Evolutionary conservation across 2,113 vertebrate genomes (phyloP).

Genomic region (Lagopus muta): DNA sequence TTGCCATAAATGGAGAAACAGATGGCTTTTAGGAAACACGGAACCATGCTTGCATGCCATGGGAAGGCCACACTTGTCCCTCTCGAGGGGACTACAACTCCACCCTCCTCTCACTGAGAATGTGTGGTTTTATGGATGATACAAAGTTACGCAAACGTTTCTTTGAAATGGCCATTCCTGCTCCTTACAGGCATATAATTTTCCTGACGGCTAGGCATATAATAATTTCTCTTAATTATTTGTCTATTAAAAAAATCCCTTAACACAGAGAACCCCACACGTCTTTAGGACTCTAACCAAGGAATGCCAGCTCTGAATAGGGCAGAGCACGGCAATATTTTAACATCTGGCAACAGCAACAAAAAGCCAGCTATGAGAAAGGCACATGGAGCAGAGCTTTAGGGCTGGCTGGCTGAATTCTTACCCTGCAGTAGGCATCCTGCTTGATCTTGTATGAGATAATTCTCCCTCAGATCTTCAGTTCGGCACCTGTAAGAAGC

Average conservation of each 20-base stretch:
- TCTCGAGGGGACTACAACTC: background rate
- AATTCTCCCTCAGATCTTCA: background rate
- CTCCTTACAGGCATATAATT: background rate
- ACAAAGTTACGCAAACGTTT: background rate
- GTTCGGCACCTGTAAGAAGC: background rate
- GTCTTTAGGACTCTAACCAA: background rate
- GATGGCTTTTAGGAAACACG: background rate
- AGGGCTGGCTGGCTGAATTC: background rate
- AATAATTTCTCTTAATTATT: background rate
- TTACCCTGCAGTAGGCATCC: background rate
- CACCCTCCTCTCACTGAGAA: background rate
- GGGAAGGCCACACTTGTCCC: background rate
- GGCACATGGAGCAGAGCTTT: background rate
- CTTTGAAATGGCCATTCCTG: rapidly evolving
- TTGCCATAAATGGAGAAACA: background rate
- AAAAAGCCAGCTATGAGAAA: background rate
- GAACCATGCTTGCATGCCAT: background rate
- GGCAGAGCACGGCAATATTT: background rate
- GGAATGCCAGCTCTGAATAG: background rate
- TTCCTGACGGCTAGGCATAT: background rate
- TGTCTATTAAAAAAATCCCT: background rate
- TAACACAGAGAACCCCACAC: background rate
- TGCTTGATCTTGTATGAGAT: background rate
- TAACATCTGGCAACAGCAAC: background rate
- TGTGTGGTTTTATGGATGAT: background rate